Percentiles rank a stretch among this genome's conserved stretches.
Conservation (phyloP, 2,888 invertebrate genomes). For the Drosophila vallismaia region DNA sequence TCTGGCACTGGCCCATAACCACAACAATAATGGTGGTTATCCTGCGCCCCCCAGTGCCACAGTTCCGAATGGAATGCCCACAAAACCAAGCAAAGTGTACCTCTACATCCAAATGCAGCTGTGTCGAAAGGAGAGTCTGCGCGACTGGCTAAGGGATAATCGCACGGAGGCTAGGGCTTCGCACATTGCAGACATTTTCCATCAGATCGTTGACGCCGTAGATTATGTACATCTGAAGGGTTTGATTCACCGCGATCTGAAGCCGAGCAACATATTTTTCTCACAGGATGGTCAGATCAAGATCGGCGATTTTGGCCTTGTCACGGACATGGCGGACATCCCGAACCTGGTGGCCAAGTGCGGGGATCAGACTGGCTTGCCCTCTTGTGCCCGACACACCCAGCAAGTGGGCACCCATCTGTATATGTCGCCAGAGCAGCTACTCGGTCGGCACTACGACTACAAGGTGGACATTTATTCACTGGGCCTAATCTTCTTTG, state of each 20-base stretch:
- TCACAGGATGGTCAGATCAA: slow-evolving; percentile 95
- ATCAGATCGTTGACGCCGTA: slow-evolving; percentile 96
- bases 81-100: slow-evolving; percentile 86
- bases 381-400: slow-evolving; percentile 85
- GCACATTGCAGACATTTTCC: slow-evolving; percentile 89
- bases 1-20: slow-evolving; percentile 73
- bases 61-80: slow-evolving; percentile 40
- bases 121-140: slow-evolving; percentile 93
- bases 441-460: slow-evolving; percentile 89
- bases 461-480: slow-evolving; percentile 98
- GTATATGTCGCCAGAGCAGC: slow-evolving; percentile 99
- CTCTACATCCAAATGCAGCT: slow-evolving; percentile 99
- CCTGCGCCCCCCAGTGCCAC: slow-evolving; percentile 36
- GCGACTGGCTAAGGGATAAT: slow-evolving; percentile 93
- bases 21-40: slow-evolving; percentile 44
- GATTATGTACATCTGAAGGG: slow-evolving; percentile 97
- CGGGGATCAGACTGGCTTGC: slow-evolving; percentile 74
- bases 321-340: slow-evolving; percentile 91
- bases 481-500: slow-evolving; percentile 96
- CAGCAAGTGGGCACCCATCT: slow-evolving; percentile 92
- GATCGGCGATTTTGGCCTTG: slow-evolving; percentile 99
- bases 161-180: slow-evolving; percentile 84
- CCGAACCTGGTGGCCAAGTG: slow-evolving; percentile 81
- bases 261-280: slow-evolving; percentile 97
- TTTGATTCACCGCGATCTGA: slow-evolving; percentile 97